Conservation (phyloP, 2,113 vertebrate genomes). For the Eptesicus fuscus region DNA sequence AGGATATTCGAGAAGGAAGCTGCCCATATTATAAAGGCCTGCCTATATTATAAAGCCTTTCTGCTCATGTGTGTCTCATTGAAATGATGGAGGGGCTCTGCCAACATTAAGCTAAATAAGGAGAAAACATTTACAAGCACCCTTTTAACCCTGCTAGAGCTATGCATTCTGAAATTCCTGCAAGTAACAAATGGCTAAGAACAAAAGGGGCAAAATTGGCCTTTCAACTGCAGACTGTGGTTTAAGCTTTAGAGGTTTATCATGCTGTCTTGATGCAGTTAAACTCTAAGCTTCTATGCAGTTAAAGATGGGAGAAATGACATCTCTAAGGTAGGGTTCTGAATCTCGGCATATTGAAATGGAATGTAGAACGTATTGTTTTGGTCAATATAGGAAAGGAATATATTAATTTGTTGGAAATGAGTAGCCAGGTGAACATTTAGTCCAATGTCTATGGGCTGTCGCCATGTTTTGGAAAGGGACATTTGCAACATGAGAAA, state of each 20-base stretch:
- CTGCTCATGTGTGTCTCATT: constrained; percentile 67
- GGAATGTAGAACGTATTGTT: background rate
- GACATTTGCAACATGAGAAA: constrained; percentile 29
- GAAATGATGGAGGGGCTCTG: constrained; percentile 42
- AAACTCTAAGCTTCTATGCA: background rate
- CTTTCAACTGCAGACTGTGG: constrained; percentile 36
- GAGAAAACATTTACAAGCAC: constrained; percentile 49
- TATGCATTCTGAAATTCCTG: constrained; percentile 49
- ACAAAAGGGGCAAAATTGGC: constrained; percentile 7
- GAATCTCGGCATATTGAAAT: background rate
- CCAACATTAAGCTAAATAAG: constrained; percentile 55
- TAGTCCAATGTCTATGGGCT: background rate
- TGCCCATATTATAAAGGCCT: constrained; percentile 40
- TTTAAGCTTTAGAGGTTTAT: constrained; percentile 4
- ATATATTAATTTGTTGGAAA: constrained; percentile 5
- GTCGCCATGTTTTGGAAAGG: background rate
- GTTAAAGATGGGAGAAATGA: background rate
- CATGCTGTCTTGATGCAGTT: background rate
- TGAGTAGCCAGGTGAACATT: background rate
- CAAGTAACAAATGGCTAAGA: constrained; percentile 35
- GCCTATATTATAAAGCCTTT: constrained; percentile 27
- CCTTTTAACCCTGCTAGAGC: constrained; percentile 42
- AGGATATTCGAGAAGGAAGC: constrained; percentile 58
- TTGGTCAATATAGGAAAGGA: background rate
- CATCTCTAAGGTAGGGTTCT: background rate